Evolutionary conservation across 2,888 invertebrate genomes (phyloP).

Genomic region (Napeogenes sylphis): DNA sequence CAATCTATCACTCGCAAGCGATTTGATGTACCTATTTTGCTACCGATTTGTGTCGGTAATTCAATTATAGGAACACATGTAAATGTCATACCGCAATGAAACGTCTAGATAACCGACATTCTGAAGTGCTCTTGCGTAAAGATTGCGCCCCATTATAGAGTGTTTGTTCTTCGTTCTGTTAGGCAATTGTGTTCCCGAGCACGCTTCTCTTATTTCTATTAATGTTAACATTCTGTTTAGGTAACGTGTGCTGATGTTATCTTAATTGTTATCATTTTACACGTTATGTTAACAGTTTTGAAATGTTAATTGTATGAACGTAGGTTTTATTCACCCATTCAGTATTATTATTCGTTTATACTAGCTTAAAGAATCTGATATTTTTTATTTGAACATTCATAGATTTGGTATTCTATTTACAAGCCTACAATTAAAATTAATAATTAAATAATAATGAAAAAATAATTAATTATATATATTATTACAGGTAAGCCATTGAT

Average conservation of each 20-base stretch:
- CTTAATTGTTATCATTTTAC: slow-evolving; percentile 24
- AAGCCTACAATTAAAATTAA: no score
- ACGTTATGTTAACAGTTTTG: slow-evolving; percentile 1
- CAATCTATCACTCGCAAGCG: slow-evolving; percentile 18
- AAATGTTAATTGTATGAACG: background rate
- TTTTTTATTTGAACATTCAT: no score
- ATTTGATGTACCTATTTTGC: slow-evolving; percentile 34
- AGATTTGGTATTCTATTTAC: no score
- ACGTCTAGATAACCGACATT: slow-evolving; percentile 36
- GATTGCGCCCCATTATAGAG: slow-evolving; percentile 31
- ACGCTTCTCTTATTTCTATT: slow-evolving; percentile 38
- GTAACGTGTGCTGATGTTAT: slow-evolving; percentile 22
- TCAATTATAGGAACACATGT: slow-evolving; percentile 66
- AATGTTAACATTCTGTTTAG: slow-evolving; percentile 25
- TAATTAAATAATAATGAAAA: no score
- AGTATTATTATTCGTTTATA: background rate
- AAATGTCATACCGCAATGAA: slow-evolving; percentile 62
- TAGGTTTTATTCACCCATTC: background rate
- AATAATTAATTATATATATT: slow-evolving; percentile 18
- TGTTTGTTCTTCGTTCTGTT: slow-evolving; percentile 40
- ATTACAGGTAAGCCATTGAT: slow-evolving; percentile 49
- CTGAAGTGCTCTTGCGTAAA: slow-evolving; percentile 44
- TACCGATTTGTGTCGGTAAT: slow-evolving; percentile 59
- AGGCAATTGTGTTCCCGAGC: slow-evolving; percentile 40
- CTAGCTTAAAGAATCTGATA: no score